Conservation (phyloP, 2,888 invertebrate species). For the Galeopsomyia nigrocyanea region DNA sequence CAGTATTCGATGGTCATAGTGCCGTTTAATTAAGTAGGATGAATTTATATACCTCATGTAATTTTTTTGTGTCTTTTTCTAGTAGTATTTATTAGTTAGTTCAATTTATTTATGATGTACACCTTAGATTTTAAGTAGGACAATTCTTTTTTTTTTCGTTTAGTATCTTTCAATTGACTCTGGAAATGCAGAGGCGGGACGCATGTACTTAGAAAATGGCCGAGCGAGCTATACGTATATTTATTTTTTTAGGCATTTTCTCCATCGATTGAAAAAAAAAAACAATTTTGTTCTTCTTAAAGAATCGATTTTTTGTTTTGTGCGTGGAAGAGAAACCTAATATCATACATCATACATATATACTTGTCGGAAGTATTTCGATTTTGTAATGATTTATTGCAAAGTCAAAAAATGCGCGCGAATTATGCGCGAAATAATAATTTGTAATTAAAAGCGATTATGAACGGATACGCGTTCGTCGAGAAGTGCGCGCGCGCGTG, state of each 20-base stretch:
- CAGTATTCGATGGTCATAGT: conserved; percentile 26
- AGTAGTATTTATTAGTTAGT: conserved; percentile 21
- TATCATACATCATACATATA: too few species aligned
- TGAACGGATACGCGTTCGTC: conserved; percentile 1
- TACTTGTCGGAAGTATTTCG: conserved; percentile 16
- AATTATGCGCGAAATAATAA: neutral
- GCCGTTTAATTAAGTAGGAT: neutral
- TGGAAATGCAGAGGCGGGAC: too few species aligned
- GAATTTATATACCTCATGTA: conserved; percentile 17
- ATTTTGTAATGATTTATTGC: conserved; percentile 36
- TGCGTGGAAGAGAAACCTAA: too few species aligned
- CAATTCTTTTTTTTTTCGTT: conserved; percentile 22
- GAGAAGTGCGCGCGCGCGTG: conserved; percentile 7
- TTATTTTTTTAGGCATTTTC: too few species aligned
- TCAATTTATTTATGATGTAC: conserved; percentile 30
- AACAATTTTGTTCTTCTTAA: too few species aligned
- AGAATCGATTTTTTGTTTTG: too few species aligned
- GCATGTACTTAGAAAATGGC: too few species aligned
- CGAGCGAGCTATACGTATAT: too few species aligned
- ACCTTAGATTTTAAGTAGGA: conserved; percentile 21
- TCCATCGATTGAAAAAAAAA: too few species aligned
- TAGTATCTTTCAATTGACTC: conserved; percentile 5
- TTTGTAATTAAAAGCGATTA: conserved; percentile 28
- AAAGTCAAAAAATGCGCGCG: conserved; percentile 3
- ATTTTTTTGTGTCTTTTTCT: neutral